A percentile compares a stretch with the other conserved stretches of the same genome.
Conservation (phyloP, 2,888 invertebrate genomes). For the Melipona bicolor region DNA sequence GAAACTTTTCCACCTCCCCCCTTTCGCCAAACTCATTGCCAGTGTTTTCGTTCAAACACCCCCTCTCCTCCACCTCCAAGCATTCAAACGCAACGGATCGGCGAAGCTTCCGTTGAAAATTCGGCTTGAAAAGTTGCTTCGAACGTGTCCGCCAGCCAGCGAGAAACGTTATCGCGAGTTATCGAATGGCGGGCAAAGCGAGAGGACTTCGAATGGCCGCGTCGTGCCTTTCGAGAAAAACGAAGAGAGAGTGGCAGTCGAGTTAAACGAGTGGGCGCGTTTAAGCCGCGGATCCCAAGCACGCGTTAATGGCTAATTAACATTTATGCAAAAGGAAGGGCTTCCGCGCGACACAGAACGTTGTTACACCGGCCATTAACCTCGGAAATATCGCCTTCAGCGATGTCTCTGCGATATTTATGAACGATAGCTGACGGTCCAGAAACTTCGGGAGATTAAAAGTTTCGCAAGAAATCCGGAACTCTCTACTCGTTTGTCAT, state of each 20-base stretch:
- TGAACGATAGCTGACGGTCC: background rate
- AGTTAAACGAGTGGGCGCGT: background rate
- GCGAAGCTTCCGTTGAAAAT: background rate
- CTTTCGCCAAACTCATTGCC: background rate
- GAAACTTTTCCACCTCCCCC: background rate
- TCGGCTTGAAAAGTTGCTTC: background rate
- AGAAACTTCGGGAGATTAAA: background rate
- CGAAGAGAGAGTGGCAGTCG: background rate
- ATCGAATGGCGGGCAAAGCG: too few relatives aligned
- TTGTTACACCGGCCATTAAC: background rate
- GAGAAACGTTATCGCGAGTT: too few relatives aligned
- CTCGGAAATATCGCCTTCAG: background rate
- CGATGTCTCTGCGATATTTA: background rate
- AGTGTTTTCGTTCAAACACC: background rate
- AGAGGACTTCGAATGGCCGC: too few relatives aligned
- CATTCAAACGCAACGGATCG: background rate
- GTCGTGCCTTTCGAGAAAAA: too few relatives aligned
- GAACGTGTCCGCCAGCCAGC: background rate
- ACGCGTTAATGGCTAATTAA: conserved; percentile 11
- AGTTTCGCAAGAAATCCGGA: too few relatives aligned
- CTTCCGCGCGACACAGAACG: background rate
- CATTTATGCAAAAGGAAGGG: background rate
- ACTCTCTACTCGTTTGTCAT: too few relatives aligned
- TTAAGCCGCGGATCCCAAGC: background rate
- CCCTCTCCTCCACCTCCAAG: background rate